Evolutionary conservation across 2,888 invertebrate species (phyloP).

Genomic region (Drosophila robusta): DNA sequence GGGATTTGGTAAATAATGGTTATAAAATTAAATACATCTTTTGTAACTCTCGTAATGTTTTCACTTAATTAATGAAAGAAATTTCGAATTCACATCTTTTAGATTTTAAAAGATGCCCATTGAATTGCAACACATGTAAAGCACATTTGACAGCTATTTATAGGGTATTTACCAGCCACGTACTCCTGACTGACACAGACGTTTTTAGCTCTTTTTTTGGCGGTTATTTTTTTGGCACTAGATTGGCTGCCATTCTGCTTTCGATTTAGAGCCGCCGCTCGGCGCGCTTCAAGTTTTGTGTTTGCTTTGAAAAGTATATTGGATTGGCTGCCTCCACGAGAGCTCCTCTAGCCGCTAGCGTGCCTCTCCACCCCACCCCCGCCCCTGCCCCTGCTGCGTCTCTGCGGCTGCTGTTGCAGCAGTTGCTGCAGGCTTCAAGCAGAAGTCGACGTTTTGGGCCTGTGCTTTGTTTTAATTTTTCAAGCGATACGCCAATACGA

Average conservation of each 20-base stretch:
- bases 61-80: no score
- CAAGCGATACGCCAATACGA: slow-evolving; percentile 25
- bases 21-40: no score
- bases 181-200: no score
- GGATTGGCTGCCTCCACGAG: slow-evolving; percentile 61
- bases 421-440: slow-evolving; percentile 32
- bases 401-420: slow-evolving; percentile 16
- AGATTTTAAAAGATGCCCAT: no score
- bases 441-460: slow-evolving; percentile 55
- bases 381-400: neutral
- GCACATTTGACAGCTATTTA: neutral
- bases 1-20: no score
- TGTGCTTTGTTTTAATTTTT: slow-evolving; percentile 61
- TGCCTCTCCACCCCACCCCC: no score
- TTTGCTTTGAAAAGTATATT: slow-evolving; percentile 80
- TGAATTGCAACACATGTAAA: no score
- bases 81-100: no score
- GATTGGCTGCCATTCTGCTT: slow-evolving; percentile 52
- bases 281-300: slow-evolving; percentile 67
- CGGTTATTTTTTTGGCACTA: slow-evolving; percentile 46
- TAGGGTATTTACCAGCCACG: slow-evolving; percentile 13
- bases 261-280: slow-evolving; percentile 41
- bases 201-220: slow-evolving; percentile 25
- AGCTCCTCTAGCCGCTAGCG: no score
- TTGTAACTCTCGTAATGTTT: no score